phyloP scores from a whole-genome alignment of 1,140 invertebrate species.

The Leptestheria dahalacensis region DNA sequence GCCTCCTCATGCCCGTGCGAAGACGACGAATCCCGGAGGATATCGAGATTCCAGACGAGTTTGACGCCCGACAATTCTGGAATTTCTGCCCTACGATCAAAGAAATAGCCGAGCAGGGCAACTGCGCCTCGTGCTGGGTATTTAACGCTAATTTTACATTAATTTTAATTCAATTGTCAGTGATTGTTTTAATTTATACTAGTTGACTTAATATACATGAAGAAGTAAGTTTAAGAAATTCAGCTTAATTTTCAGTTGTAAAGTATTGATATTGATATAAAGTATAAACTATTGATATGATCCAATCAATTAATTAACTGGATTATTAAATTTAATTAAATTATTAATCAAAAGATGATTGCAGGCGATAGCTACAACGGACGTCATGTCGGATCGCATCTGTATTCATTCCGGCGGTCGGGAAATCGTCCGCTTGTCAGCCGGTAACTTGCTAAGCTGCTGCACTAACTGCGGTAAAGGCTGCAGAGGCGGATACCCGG shows the following conservation, averaged over 20 bases:
- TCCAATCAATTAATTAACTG: background rate
- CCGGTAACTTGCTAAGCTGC: constrained; percentile 38
- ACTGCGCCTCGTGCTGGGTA: constrained; percentile 26
- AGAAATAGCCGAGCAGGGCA: constrained; percentile 25
- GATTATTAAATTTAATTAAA: constrained; percentile 8
- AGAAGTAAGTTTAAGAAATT: background rate
- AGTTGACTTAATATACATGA: background rate
- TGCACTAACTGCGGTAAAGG: constrained; percentile 38
- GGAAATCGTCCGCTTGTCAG: constrained; percentile 33
- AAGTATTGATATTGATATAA: background rate
- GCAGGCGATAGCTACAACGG: constrained; percentile 43
- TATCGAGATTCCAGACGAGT: constrained; percentile 28
- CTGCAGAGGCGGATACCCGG: constrained; percentile 35
- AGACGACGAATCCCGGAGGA: background rate
- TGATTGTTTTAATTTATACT: background rate
- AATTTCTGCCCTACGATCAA: constrained; percentile 31
- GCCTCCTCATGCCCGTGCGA: background rate
- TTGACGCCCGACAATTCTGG: constrained; percentile 35
- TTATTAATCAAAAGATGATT: too few species aligned
- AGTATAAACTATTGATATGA: background rate
- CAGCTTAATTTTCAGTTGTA: constrained; percentile 1
- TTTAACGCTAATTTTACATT: background rate
- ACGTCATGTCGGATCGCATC: constrained; percentile 42
- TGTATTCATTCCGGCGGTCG: constrained; percentile 37
- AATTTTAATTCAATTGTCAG: background rate